phyloP scores from a whole-genome alignment of 2,888 invertebrate genomes.

The Seladonia tumulorum region DNA sequence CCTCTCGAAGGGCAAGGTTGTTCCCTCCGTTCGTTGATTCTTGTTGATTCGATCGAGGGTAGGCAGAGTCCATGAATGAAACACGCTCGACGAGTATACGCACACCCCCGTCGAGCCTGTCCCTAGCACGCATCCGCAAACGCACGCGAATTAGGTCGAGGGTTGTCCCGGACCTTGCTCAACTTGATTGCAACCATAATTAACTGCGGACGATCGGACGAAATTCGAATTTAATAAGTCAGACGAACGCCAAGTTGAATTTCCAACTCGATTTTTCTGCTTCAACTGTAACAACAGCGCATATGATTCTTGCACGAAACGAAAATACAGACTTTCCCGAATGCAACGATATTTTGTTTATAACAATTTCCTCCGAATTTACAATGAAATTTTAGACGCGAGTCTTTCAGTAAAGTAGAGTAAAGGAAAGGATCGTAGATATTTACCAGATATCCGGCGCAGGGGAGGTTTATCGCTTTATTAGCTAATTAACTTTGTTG shows the following conservation, averaged over 20 bases:
- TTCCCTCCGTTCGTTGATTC: slow-evolving; percentile 3
- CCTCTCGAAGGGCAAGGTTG: slow-evolving; percentile 24
- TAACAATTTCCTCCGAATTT: too few relatives aligned
- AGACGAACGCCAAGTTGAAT: neutral
- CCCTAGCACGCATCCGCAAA: slow-evolving; percentile 1
- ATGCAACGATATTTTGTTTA: neutral
- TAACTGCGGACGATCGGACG: neutral
- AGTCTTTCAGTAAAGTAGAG: neutral
- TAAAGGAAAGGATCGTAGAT: neutral
- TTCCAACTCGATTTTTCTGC: neutral
- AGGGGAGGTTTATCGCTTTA: neutral
- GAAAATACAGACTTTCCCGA: neutral
- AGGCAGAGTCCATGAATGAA: slow-evolving; percentile 46
- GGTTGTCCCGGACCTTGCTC: slow-evolving; percentile 3
- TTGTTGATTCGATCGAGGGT: slow-evolving; percentile 30
- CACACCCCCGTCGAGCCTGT: neutral
- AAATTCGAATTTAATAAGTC: neutral
- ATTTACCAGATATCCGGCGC: neutral
- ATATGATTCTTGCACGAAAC: neutral
- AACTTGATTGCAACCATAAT: neutral
- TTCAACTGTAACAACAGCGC: neutral
- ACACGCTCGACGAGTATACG: slow-evolving; percentile 11
- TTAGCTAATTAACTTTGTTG: neutral
- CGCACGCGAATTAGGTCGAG: slow-evolving; percentile 2
- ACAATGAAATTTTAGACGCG: neutral